Evolutionary conservation across 2,797 vertebrate species (phyloP).

Genomic region (Numenius phaeopus): DNA sequence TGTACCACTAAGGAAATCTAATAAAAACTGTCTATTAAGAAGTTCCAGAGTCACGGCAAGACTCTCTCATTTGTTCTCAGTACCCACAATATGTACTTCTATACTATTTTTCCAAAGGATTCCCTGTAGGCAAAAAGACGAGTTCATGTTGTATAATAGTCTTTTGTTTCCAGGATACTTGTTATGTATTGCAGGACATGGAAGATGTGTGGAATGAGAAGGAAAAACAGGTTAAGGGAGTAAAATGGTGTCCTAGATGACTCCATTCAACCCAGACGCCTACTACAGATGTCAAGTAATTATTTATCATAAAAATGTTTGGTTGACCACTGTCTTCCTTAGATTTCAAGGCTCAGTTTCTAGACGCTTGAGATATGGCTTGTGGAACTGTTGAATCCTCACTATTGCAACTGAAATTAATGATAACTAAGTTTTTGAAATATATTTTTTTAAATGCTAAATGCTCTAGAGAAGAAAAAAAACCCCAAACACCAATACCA

Average conservation of each 20-base stretch:
- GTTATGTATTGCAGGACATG: not conserved
- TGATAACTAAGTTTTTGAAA: not conserved
- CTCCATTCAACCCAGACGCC: not conserved
- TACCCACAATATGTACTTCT: not conserved
- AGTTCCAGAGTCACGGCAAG: not conserved
- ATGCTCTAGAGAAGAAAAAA: not conserved
- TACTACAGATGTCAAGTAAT: not conserved
- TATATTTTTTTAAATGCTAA: not conserved
- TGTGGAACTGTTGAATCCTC: not conserved
- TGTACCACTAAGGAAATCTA: not conserved
- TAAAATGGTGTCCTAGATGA: not conserved
- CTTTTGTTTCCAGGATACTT: not conserved
- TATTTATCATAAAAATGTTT: not conserved
- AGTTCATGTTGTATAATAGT: not conserved
- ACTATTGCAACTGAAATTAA: not conserved
- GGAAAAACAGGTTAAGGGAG: not conserved
- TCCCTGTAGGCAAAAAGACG: not conserved
- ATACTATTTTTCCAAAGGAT: not conserved
- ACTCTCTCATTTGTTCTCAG: not conserved
- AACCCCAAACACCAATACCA: fast-evolving
- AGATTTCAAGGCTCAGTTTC: not conserved
- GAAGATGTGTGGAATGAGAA: not conserved
- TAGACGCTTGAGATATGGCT: not conserved
- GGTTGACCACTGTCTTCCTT: not conserved
- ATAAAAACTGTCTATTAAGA: not conserved